A percentile compares a stretch with the other conserved stretches of the same genome.
phyloP scores from a whole-genome alignment of 2,797 vertebrate genomes.

The Nyctibius grandis region DNA sequence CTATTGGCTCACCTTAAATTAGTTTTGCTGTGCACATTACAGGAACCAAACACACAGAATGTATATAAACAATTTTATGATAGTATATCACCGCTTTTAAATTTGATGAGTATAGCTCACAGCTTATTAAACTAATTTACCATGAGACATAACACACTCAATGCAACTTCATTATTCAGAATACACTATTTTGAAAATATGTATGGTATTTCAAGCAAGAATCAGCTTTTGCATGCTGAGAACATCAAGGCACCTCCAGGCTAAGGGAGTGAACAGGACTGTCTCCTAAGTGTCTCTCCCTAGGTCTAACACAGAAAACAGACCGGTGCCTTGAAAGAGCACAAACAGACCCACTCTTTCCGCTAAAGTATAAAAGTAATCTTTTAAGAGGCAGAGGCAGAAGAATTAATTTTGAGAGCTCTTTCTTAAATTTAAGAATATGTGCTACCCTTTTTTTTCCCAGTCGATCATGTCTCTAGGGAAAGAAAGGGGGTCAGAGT shows the following conservation, averaged over 20 bases:
- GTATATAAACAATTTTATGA: not conserved
- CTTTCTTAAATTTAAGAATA: not conserved
- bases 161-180: not conserved
- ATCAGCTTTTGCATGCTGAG: not conserved
- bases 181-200: not conserved
- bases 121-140: not conserved
- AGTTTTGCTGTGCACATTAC: not conserved
- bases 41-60: not conserved
- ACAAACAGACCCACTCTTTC: not conserved
- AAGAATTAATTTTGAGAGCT: not conserved
- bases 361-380: not conserved
- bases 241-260: not conserved
- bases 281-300: not conserved
- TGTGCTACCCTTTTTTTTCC: not conserved
- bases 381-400: not conserved
- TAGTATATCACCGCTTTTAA: not conserved
- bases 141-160: not conserved
- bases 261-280: not conserved
- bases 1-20: not conserved
- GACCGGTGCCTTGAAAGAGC: not conserved
- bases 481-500: not conserved
- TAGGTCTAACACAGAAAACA: not conserved
- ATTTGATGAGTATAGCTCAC: not conserved
- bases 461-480: fast-evolving
- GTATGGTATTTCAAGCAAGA: not conserved